Evolutionary conservation across 1,140 invertebrate genomes (phyloP).

Genomic region (Tribolium madens): DNA sequence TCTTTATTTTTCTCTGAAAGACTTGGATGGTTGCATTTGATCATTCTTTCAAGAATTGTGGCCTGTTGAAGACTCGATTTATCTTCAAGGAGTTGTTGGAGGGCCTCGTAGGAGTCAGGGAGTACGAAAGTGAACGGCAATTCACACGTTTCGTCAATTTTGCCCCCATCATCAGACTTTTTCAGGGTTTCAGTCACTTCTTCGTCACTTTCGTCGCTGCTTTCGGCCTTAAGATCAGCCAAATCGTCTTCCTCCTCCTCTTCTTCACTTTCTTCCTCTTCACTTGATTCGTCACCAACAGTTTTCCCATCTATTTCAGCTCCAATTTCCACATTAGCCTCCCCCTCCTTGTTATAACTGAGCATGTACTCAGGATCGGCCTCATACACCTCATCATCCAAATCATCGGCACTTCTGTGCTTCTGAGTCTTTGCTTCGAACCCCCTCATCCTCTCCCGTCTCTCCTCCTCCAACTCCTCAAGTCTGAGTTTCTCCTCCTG

Average conservation of each 20-base stretch:
- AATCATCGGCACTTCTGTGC: conserved; percentile 81
- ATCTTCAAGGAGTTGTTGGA: conserved; percentile 74
- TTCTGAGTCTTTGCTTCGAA: conserved; percentile 63
- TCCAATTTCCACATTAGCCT: conserved; percentile 59
- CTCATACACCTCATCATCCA: conserved; percentile 79
- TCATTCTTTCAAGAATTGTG: conserved; percentile 82
- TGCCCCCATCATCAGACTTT: conserved; percentile 48
- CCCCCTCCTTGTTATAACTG: conserved; percentile 68
- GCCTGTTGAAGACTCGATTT: conserved; percentile 74
- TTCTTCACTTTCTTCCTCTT: conserved; percentile 59
- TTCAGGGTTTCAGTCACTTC: conserved; percentile 64
- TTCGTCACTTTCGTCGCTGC: conserved; percentile 61
- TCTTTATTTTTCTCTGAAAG: conserved; percentile 81
- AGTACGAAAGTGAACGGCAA: conserved; percentile 79
- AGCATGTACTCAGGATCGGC: conserved; percentile 66
- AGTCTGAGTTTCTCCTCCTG: conserved; percentile 83
- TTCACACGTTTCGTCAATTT: conserved; percentile 68
- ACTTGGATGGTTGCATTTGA: conserved; percentile 87
- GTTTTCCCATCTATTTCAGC: conserved; percentile 57
- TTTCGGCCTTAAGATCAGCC: conserved; percentile 60
- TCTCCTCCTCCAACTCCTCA: conserved; percentile 83
- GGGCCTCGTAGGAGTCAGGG: conserved; percentile 76
- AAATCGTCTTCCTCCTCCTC: conserved; percentile 58
- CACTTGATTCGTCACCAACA: conserved; percentile 53
- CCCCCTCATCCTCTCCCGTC: conserved; percentile 81